Evolutionary conservation across 1,140 invertebrate genomes (phyloP).

Genomic region (Diachasma alloeum): DNA sequence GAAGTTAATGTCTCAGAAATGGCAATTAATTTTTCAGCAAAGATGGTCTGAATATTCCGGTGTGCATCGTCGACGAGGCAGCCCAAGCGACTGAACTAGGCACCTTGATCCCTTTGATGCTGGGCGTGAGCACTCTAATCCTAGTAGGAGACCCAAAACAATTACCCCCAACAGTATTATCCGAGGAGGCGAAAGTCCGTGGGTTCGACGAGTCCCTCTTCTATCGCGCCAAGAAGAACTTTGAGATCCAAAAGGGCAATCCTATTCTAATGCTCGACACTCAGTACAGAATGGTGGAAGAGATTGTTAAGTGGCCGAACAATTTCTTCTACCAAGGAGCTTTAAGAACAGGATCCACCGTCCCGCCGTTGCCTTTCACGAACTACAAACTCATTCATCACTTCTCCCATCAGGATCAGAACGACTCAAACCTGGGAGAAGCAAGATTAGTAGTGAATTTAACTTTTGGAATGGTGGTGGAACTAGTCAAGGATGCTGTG

Average conservation of each 20-base stretch:
- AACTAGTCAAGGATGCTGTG: not conserved
- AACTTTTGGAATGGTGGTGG: not conserved
- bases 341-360: slow-evolving; percentile 63
- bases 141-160: slow-evolving; percentile 91
- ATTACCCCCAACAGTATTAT: slow-evolving; percentile 82
- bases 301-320: slow-evolving; percentile 80
- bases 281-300: slow-evolving; percentile 89
- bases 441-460: slow-evolving; percentile 11
- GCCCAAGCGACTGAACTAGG: slow-evolving; percentile 86
- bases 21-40: not conserved
- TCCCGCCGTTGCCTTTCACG: slow-evolving; percentile 49
- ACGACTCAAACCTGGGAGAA: not conserved
- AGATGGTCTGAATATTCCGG: slow-evolving; percentile 68
- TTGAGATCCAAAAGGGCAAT: slow-evolving; percentile 45
- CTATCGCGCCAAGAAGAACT: slow-evolving; percentile 67
- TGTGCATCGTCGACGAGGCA: slow-evolving; percentile 92
- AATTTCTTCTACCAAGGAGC: slow-evolving; percentile 77
- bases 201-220: slow-evolving; percentile 73
- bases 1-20: no score
- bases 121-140: slow-evolving; percentile 77
- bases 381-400: slow-evolving; percentile 70
- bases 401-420: slow-evolving; percentile 48
- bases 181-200: slow-evolving; percentile 67
- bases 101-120: slow-evolving; percentile 80
- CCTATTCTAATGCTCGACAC: slow-evolving; percentile 69